Conservation (phyloP, 2,888 invertebrate genomes). For the Mythimna ferrago region DNA sequence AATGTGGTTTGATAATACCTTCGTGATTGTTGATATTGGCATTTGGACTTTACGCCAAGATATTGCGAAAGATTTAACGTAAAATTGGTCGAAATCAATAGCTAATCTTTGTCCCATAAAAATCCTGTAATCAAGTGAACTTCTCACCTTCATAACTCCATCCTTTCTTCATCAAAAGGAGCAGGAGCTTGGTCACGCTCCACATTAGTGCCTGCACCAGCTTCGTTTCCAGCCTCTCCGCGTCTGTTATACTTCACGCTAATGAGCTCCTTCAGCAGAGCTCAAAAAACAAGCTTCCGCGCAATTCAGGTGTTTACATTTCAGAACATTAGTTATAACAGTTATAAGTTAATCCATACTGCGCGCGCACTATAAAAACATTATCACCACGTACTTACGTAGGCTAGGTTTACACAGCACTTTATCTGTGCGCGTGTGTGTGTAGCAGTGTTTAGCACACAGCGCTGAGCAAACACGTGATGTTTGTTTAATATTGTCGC, state of each 20-base stretch:
- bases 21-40: slow-evolving; percentile 9
- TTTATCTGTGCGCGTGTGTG: slow-evolving; percentile 59
- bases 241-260: slow-evolving; percentile 23
- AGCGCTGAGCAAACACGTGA: slow-evolving; percentile 42
- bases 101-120: not conserved
- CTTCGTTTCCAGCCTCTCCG: not conserved
- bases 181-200: not conserved
- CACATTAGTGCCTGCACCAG: not conserved
- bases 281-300: slow-evolving; percentile 32
- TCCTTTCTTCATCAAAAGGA: not conserved
- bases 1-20: slow-evolving; percentile 9
- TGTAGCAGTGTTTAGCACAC: slow-evolving; percentile 28
- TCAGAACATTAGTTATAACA: slow-evolving; percentile 42
- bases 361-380: slow-evolving; percentile 55
- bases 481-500: slow-evolving; percentile 50
- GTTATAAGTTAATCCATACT: slow-evolving; percentile 50
- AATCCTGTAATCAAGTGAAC: not conserved
- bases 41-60: not conserved
- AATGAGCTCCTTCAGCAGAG: slow-evolving; percentile 11
- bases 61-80: not conserved
- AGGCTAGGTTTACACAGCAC: slow-evolving; percentile 62
- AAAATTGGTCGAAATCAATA: not conserved
- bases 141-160: not conserved
- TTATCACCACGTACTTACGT: slow-evolving; percentile 56
- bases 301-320: slow-evolving; percentile 50